Evolutionary conservation across 2,113 vertebrate genomes (phyloP), one percentile per base, ranked within the genome.

Genomic region (Scartelaos histophorus): DNA sequence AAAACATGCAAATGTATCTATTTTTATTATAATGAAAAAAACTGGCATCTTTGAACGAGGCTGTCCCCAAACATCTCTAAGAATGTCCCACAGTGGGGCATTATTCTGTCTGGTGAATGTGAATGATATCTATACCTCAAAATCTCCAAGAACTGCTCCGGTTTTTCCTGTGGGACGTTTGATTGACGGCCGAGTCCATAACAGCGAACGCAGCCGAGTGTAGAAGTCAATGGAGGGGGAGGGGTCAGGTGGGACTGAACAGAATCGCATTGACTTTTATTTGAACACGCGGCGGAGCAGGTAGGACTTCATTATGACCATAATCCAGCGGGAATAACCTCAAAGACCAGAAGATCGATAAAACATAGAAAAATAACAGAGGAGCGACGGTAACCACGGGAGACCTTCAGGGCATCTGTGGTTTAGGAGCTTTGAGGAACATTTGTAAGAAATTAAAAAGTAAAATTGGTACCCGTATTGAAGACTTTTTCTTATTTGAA

Each of bases 151-250:
- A 29, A 29, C 29, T 29, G 29, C 29, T 49, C 57, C 1, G 67
- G 61, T 79, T 70, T 79, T 35, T 15, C 60, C 56, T 64, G 46
- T 60, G 73, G 77, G 74, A 13, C 3, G 56, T 68, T 38, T 71
- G 86, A 85, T 71, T 81, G 81, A 78, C 67, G 69, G 73, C 21
- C 5, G 71, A 75, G 85, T 79, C 77, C 69, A 76, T 77, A 60
- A 53, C 46, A 38, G 78, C 22, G 0, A 73, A 69, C 61, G 60
- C 47, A 38, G 47, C 51, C 47, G 13, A 57, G 75, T 67, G 22
- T 54, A 53, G 68, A 25, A 68, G 43, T 49, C 12, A 29, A 38
- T 3, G 47, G 5, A 67, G 17, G 16, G 5, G n/a, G 61, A 17
- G 65, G 21, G 69, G 9, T 67, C 73, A 67, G 71, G 54, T 75